Base-by-base conservation (phyloP, 2,888 invertebrate species). In the Thereva unica region DNA sequence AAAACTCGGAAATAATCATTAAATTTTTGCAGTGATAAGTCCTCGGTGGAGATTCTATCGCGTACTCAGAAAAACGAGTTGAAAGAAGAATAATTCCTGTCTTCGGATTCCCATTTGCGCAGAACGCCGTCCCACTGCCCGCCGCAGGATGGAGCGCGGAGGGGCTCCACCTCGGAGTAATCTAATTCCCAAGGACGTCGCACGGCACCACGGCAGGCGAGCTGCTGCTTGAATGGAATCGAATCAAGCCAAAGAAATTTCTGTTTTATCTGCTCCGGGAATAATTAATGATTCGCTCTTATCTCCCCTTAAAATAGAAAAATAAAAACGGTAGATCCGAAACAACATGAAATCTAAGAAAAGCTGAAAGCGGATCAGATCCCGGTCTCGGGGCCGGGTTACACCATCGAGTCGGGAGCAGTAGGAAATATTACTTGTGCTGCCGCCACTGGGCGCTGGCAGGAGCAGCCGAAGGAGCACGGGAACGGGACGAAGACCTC, bases 251-350 rank as follows among this genome's bases (percentile, higher is more conserved):
- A 34, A 64, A 64, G 54, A 68, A 71, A 70, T 69, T 68, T 68
- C 68, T 69, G 69, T 71, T 71, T 71, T 71, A 72, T 71, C 71
- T 71, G 68, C 65, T 70, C 68, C 66, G 66, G 61, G 71, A 71
- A 73, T 73, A 73, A 73, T 73, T 73, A 73, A 73, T 73, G 73
- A 72, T 71, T 70, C 70, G 68, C 70, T 68, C 70, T 72, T 71
- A 72, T 73, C 72, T 73, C 71, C 71, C 67, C 68, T 47, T 52
- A 37, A 44, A 44, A 64, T 52, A 55, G 54, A 55, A 55, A 49
- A 64, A 55, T 45, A 64, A 54, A 64, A 54, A 52, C 54, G 12
- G 34, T 35, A 44, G 44, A 44, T 45, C 42, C 54, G 38, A 45
- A 53, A 54, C 53, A 64, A 45, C 45, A 35, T 53, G 53, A 54